Base-by-base conservation (phyloP, 2,797 vertebrate genomes). In the Diglossa cyanea region DNA sequence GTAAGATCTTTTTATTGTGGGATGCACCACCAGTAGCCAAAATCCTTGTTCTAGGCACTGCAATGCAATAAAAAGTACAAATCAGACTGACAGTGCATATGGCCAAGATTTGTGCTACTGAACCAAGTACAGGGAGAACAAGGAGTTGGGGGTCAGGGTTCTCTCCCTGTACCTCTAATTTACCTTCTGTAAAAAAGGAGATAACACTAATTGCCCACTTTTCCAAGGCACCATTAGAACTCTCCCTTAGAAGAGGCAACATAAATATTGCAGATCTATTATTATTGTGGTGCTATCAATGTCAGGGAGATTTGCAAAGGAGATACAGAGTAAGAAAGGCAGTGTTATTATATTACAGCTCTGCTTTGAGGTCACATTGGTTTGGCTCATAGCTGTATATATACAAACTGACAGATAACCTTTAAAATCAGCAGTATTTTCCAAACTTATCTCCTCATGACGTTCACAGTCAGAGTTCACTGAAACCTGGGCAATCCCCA, bases 11-110 rank as follows among this genome's bases (percentile, higher is more conserved):
- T 85, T 88, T 96, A 78, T 99, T 99, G 9, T 97, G 96, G 18
- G 99, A 99, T 7, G 99, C 99, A 8, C 99, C 99, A 71, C 99
- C 99, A 0, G 99, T 99, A 25, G 99, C 99, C 97, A 99, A 80
- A 82, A 99, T 98, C 96, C 98, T 98, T 63, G 98, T 99, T 92
- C 97, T 98, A 61, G 98, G 97, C 98, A 98, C 99, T 99, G 74
- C 42, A 98, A 97, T 60, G 71, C 75, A 88, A 97, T 63, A 95
- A 47, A 89, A 89, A 39, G 51, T 7, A 80, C 2, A 95, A 73
- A 28, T 91, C 44, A 94, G 83, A 62, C 12, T 35, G 45, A 57
- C 83, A 88, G 31, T 4, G 8, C 30, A 11, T 11, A 12, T 53
- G 70, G 65, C 47, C 24, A 42, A 33, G 51, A 73, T 91, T 11